Evolutionary conservation across 2,113 vertebrate species (phyloP).

Genomic region (rat (Rattus norvegicus)): DNA sequence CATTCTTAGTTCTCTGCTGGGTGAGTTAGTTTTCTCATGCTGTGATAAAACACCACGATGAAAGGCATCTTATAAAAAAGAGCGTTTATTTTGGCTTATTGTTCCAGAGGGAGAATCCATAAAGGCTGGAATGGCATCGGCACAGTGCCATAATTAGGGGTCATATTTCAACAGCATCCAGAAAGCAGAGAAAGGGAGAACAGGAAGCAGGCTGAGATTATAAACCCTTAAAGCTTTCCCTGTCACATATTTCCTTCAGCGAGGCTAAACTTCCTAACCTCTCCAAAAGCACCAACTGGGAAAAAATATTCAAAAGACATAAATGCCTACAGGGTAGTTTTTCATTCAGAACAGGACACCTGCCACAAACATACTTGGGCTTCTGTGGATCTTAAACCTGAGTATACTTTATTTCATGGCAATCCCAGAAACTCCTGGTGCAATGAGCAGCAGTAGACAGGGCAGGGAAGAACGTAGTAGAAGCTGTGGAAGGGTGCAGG

Average conservation of each 20-base stretch:
- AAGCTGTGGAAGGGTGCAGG: too few relatives aligned
- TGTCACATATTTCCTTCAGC: too few relatives aligned
- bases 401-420: not conserved
- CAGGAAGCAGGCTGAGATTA: not conserved
- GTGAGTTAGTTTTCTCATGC: not conserved
- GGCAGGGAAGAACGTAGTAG: too few relatives aligned
- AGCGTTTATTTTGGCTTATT: not conserved
- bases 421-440: not conserved
- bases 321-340: not conserved
- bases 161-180: not conserved
- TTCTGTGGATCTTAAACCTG: not conserved
- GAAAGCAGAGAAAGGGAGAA: not conserved
- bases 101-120: not conserved
- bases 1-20: not conserved
- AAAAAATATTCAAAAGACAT: too few relatives aligned
- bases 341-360: not conserved
- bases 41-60: not conserved
- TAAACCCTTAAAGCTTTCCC: too few relatives aligned
- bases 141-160: not conserved
- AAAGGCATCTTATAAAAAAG: not conserved
- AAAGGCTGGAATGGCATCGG: not conserved
- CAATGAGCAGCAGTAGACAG: not conserved
- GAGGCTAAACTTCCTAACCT: too few relatives aligned
- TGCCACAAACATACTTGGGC: not conserved
- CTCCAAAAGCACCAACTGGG: too few relatives aligned